A percentile compares a stretch with the other conserved stretches of the same genome.
These are phyloP conservation scores for Drosophila kurseongensis DNA, from an alignment of 1,140 invertebrate species.

Conservation along the genomic window DNA sequence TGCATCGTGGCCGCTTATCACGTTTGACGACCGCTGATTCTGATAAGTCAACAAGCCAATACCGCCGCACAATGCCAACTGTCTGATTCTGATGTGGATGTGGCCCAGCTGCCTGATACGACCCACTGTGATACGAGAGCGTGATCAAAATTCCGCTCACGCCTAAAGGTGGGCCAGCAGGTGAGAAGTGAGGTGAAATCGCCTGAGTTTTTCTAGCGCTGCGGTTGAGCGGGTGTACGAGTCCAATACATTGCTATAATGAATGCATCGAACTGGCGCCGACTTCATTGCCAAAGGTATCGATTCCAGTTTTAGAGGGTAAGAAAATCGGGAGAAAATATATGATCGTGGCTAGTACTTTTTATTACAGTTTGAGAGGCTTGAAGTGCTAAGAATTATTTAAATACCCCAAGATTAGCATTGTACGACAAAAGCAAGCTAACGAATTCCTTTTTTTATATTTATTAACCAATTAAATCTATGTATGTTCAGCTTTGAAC, in stretches of 20 bases:
- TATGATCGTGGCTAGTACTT: too few species aligned
- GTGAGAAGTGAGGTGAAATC: conserved; percentile 45
- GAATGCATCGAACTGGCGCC: conserved; percentile 3
- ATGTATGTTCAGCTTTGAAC: too few species aligned
- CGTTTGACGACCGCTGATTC: conserved; percentile 33
- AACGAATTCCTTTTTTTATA: too few species aligned
- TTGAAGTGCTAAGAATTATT: neutral
- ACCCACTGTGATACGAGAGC: conserved; percentile 61
- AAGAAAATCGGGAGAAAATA: neutral
- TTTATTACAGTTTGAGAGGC: neutral
- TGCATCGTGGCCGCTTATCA: conserved; percentile 65
- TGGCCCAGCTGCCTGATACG: conserved; percentile 55
- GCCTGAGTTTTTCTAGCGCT: conserved; percentile 20
- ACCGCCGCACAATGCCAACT: conserved; percentile 58
- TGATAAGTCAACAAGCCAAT: conserved; percentile 72
- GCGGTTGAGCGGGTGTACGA: conserved; percentile 38
- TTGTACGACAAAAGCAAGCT: too few species aligned
- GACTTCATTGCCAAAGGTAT: conserved; percentile 42
- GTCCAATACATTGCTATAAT: conserved; percentile 14
- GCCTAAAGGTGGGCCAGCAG: conserved; percentile 22
- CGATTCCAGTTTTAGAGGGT: conserved; percentile 24
- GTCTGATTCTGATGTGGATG: conserved; percentile 48
- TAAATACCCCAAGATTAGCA: neutral
- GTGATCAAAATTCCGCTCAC: conserved; percentile 66
- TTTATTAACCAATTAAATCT: too few species aligned